Conservation (phyloP, 2,113 vertebrate genomes). For the Verasper variegatus region DNA sequence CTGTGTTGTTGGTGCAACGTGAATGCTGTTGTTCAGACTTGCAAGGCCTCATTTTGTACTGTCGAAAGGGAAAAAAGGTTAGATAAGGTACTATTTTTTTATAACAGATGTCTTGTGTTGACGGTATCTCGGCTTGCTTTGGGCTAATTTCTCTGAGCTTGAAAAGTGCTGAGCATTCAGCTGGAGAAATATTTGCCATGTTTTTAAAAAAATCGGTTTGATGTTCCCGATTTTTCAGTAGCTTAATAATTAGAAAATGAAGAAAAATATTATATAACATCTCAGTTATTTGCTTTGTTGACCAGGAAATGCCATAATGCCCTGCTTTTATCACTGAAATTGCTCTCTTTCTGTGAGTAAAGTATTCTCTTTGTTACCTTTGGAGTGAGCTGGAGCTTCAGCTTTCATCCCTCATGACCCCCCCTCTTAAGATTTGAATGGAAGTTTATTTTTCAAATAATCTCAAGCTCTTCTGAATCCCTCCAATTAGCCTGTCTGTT, state of each 20-base stretch:
- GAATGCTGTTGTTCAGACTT: constrained; percentile 8
- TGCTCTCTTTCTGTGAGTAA: neutral
- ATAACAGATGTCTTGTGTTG: constrained; percentile 21
- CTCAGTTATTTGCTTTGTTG: neutral
- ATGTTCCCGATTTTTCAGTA: constrained; percentile 1
- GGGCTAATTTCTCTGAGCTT: constrained; percentile 13
- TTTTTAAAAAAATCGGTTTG: neutral
- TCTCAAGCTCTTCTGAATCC: neutral
- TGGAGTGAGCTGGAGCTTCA: neutral
- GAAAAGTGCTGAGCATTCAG: constrained; percentile 19
- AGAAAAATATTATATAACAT: neutral
- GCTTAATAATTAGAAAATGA: neutral
- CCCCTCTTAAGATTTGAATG: neutral
- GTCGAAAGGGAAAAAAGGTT: constrained; percentile 23
- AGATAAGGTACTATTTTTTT: constrained; percentile 28
- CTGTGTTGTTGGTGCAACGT: constrained; percentile 1
- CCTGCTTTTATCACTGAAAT: neutral
- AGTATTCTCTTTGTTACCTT: neutral
- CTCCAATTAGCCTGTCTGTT: neutral
- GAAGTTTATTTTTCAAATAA: neutral
- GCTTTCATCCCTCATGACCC: neutral
- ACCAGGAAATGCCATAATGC: neutral
- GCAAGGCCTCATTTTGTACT: constrained; percentile 25
- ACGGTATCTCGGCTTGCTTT: constrained; percentile 28
- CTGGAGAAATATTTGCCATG: constrained; percentile 9